Base-by-base conservation (phyloP, 2,797 vertebrate species). In the Meda fulgida region DNA sequence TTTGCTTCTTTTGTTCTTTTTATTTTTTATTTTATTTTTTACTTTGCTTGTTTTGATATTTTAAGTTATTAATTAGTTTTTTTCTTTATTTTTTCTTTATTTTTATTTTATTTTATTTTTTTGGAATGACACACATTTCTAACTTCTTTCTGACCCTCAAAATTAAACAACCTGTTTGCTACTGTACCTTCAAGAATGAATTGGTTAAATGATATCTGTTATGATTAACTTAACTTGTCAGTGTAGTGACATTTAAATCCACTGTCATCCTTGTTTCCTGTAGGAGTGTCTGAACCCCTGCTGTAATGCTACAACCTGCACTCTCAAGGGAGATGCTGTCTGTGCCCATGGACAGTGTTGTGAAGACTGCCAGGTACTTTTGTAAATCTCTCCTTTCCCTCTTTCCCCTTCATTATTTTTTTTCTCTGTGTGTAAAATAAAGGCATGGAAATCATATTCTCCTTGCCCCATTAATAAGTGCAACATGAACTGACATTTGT, bases 291-390 rank as follows among this genome's bases (percentile, higher is more conserved):
- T 95, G 51, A 99, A 97, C 89, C 95, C 92, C 9, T 99, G 98
- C 95, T 99, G 98, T 31, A 99, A 99, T 0, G 97, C 98, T 1
- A 96, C 96, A 1, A 97, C 96, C 88, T 99, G 98, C 72, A 95
- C 97, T 72, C 92, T 99, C 91, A 97, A 94, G 85, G 94, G 92
- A 0, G 97, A 95, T 2, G 97, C 97, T 0, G 96, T 98, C 23
- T 99, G 98, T 3, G 98, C 98, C 0, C 98, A 99, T 0, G 98
- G 98, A 58, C 96, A 97, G 76, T 99, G 98, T 95, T 99, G 98
- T 65, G 91, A 97, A 80, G 96, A 96, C 93, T 99, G 98, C 88
- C 95, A 96, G 97, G 98, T 99, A 85, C 83, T 85, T 10, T 58
- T 67, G 63, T 76, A 23, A n/a, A 83, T 78, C 71, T 78, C 19